Evolutionary conservation across 2,888 invertebrate species (phyloP).

Genomic region (Sminthurides aquaticus): DNA sequence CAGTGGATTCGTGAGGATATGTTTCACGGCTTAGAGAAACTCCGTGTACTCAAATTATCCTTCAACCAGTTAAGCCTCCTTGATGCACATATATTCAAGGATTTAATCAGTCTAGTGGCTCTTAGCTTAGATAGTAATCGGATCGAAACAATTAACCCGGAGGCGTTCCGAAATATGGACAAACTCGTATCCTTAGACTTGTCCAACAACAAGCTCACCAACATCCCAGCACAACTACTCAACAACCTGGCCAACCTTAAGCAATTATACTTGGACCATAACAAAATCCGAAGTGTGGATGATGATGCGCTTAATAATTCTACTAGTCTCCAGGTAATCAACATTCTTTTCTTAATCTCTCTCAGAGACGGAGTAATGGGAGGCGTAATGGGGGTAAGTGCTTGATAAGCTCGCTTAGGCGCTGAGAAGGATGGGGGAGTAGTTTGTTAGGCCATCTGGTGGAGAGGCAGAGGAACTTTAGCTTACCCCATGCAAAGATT

Average conservation of each 20-base stretch:
- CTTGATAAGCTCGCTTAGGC: too few relatives aligned
- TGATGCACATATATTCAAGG: constrained; percentile 76
- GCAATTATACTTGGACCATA: constrained; percentile 77
- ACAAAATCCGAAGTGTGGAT: constrained; percentile 70
- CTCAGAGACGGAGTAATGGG: background rate
- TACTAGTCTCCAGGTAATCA: constrained; percentile 70
- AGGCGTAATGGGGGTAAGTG: too few relatives aligned
- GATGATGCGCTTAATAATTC: constrained; percentile 65
- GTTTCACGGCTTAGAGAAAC: constrained; percentile 63
- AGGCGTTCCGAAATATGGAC: constrained; percentile 77
- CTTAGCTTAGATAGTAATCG: constrained; percentile 78
- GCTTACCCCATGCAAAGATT: too few relatives aligned
- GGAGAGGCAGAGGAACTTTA: too few relatives aligned
- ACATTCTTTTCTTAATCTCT: constrained; percentile 45
- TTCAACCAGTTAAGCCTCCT: constrained; percentile 76
- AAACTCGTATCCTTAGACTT: constrained; percentile 82
- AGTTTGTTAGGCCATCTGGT: too few relatives aligned
- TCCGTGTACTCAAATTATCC: constrained; percentile 68
- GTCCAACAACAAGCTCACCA: constrained; percentile 76
- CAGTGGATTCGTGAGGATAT: constrained; percentile 71
- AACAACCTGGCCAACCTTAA: constrained; percentile 75
- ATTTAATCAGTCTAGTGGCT: constrained; percentile 76
- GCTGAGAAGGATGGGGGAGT: too few relatives aligned
- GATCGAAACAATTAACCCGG: constrained; percentile 79
- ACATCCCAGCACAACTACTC: constrained; percentile 70